These are phyloP conservation scores for Notarius lentiginosus DNA, from an alignment of 2,113 vertebrate genomes.

Conservation along the genomic window DNA sequence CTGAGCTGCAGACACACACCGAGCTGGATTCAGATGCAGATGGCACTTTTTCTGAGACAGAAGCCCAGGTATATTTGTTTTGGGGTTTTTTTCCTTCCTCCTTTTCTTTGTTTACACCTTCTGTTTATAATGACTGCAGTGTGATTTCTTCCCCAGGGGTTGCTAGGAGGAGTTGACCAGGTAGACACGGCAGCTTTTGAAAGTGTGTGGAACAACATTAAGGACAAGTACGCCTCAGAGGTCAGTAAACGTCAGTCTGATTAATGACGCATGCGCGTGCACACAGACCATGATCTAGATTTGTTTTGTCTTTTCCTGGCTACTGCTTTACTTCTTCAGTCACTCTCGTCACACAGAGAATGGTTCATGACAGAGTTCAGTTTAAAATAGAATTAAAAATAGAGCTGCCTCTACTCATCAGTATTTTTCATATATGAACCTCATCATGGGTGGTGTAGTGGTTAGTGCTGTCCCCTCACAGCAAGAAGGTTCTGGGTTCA, in stretches of 20 bases:
- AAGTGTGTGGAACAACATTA: slow-evolving; percentile 77
- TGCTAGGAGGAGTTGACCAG: slow-evolving; percentile 72
- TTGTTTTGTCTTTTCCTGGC: neutral
- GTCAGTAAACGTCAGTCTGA: slow-evolving; percentile 59
- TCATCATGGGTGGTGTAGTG: neutral
- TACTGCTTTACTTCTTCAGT: neutral
- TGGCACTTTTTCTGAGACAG: slow-evolving; percentile 74
- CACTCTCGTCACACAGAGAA: neutral
- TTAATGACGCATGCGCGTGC: neutral
- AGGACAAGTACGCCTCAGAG: slow-evolving; percentile 82
- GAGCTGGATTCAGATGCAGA: slow-evolving; percentile 84
- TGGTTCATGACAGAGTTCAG: neutral
- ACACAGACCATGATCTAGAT: neutral
- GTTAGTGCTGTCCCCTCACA: too few relatives aligned
- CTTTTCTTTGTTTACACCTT: neutral
- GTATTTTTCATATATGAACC: neutral
- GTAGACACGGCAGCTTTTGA: slow-evolving; percentile 72
- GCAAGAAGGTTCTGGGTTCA: neutral
- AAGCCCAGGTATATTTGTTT: slow-evolving; percentile 75
- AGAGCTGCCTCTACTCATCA: neutral
- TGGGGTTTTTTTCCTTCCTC: neutral
- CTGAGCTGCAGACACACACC: slow-evolving; percentile 78
- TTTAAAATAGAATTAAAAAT: neutral
- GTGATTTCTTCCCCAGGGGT: slow-evolving; percentile 62
- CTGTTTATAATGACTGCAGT: neutral